Evolutionary conservation across 2,113 vertebrate genomes (phyloP).

Genomic region (Gasterosteus aculeatus): DNA sequence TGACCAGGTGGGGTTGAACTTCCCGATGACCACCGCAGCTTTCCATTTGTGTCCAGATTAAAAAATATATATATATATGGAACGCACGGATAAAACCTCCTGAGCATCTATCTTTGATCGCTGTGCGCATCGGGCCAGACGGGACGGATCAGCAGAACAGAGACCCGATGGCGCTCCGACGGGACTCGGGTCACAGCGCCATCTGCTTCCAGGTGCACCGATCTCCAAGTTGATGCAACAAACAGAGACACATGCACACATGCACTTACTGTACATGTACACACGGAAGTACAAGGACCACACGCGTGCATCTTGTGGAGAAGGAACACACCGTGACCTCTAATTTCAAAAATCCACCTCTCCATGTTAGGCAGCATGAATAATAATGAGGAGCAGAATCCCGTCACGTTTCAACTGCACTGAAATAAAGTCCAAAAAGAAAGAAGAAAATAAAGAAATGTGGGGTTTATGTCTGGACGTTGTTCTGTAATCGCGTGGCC

Average conservation of each 20-base stretch:
- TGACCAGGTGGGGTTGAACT: too few species aligned
- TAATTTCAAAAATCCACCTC: constrained; percentile 72
- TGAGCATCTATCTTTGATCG: neutral
- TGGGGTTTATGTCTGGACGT: constrained; percentile 1
- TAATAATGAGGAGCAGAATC: constrained; percentile 74
- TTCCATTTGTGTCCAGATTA: too few species aligned
- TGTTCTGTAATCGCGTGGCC: constrained; percentile 7
- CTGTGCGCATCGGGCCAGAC: constrained; percentile 4
- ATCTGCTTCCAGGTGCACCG: constrained; percentile 47
- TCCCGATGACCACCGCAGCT: too few species aligned
- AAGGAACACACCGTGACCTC: constrained; percentile 71
- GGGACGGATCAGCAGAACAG: constrained; percentile 37
- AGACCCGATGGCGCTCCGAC: neutral
- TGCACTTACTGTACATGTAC: neutral
- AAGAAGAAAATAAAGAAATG: neutral
- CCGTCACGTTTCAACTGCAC: constrained; percentile 69
- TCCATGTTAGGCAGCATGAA: constrained; percentile 66
- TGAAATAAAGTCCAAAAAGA: constrained; percentile 12
- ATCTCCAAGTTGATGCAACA: constrained; percentile 52
- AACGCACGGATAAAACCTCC: neutral
- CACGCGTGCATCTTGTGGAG: constrained; percentile 6
- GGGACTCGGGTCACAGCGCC: constrained; percentile 33
- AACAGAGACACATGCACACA: neutral
- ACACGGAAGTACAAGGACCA: neutral
- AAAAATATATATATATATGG: too few species aligned